Evolutionary conservation across 2,113 vertebrate species (phyloP), one percentile per base, ranked within the genome.

Genomic region (Galbula dea): DNA sequence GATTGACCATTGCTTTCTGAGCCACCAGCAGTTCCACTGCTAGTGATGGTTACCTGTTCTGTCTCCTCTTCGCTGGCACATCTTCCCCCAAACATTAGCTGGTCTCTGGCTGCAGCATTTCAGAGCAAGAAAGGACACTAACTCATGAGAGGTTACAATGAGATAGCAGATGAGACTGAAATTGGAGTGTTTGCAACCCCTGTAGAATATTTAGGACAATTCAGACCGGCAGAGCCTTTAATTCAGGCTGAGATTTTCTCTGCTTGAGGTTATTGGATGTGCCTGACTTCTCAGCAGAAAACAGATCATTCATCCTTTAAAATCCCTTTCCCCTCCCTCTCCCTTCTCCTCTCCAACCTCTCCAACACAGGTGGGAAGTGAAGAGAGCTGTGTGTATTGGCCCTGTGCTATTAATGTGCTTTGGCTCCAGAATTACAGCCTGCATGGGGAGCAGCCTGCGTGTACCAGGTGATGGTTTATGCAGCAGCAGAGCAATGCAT

Each of bases 171-270:
- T 49, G 90, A 88, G 89, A 45, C 57, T 66, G 84, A 48, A 91
- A 88, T 32, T 13, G 85, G 63, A 94, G 85, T 26, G 72, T 83
- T 83, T 86, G 95, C 83, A 86, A 78, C 24, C 14, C 5, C 61
- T 32, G 34, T 73, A 63, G 75, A 63, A 74, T 91, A 77, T 78
- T 89, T 81, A 94, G 79, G 83, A 82, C 83, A 88, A 92, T 86
- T 62, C 91, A 84, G 83, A 71, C 76, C 91, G 83, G 94, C 45
- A 94, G 92, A 95, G 93, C 86, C 79, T 94, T 96, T 94, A 95
- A 95, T 91, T 94, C 91, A 94, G 93, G 75, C 93, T 36, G 84
- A 67, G 94, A 89, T 96, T 94, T 93, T 88, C 93, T 95, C 90
- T 92, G 85, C 85, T 85, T 83, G 88, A 94, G 75, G 75, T 91